Conservation (phyloP, 2,113 vertebrate genomes). For the Grallaria varia region DNA sequence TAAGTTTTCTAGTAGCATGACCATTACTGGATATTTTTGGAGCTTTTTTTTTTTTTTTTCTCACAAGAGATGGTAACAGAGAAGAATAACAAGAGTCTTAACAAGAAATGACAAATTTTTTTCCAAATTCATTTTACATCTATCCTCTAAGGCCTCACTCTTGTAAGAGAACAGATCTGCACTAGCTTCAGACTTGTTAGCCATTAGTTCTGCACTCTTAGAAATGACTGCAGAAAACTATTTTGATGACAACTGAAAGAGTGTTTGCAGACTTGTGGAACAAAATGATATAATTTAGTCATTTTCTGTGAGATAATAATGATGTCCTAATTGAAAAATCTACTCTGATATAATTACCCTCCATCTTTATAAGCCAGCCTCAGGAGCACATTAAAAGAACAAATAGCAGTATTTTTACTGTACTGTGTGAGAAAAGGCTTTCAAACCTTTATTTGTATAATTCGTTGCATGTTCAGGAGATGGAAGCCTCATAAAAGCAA, state of each 20-base stretch:
- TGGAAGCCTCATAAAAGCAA: neutral
- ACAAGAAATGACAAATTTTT: neutral
- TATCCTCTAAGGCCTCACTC: neutral
- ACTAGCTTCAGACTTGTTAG: neutral
- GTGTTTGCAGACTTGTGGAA: conserved; percentile 2
- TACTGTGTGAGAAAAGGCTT: neutral
- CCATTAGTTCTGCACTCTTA: neutral
- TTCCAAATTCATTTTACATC: neutral
- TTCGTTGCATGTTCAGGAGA: neutral
- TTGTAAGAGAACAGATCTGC: neutral
- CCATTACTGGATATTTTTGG: neutral
- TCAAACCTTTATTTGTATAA: neutral
- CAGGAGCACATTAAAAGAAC: neutral
- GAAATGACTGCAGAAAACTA: neutral
- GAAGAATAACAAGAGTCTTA: neutral
- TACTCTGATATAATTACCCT: neutral
- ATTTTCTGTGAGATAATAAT: conserved; percentile 18
- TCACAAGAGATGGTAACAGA: neutral
- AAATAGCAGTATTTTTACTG: neutral
- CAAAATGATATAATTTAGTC: neutral
- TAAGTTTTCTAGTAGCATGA: neutral
- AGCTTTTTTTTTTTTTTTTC: neutral
- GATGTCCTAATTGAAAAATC: conserved; percentile 20
- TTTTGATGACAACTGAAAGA: neutral
- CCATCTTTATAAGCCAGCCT: neutral